These are phyloP conservation scores for Epinephelus awoara DNA, from an alignment of 2,797 vertebrate species.

Conservation along the genomic window DNA sequence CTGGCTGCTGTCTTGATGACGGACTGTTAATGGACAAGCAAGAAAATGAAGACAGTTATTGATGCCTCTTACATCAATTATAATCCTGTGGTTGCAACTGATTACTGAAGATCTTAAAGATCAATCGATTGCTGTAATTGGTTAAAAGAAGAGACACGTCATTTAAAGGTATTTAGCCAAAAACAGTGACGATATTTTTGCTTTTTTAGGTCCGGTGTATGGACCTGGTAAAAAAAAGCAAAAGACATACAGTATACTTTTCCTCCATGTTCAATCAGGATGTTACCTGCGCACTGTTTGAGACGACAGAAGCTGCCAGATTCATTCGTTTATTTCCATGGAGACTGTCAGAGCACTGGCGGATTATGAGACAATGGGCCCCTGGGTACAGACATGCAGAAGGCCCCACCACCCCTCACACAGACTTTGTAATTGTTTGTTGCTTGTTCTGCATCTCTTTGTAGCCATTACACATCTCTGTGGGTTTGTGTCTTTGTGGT, in stretches of 20 bases:
- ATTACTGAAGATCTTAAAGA: not conserved
- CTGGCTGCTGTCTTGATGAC: constrained; percentile 5
- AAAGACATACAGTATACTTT: not conserved
- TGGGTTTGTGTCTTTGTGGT: no score
- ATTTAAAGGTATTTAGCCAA: not conserved
- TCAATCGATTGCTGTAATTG: not conserved
- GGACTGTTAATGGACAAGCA: not conserved
- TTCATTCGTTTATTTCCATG: not conserved
- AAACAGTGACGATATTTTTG: not conserved
- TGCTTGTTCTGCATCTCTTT: no score
- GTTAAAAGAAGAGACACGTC: not conserved
- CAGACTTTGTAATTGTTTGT: no score
- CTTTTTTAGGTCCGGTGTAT: not conserved
- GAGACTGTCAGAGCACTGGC: not conserved
- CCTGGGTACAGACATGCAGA: no score
- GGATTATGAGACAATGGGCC: no score
- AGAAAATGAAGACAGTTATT: not conserved
- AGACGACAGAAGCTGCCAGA: not conserved
- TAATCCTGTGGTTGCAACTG: not conserved
- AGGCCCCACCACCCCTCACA: no score
- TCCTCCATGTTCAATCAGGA: not conserved
- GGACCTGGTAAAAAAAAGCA: not conserved
- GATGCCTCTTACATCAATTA: not conserved
- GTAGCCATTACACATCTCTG: no score
- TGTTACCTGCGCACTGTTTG: not conserved